phyloP scores from a whole-genome alignment of 2,797 vertebrate genomes.

The Serranus cabrilla region DNA sequence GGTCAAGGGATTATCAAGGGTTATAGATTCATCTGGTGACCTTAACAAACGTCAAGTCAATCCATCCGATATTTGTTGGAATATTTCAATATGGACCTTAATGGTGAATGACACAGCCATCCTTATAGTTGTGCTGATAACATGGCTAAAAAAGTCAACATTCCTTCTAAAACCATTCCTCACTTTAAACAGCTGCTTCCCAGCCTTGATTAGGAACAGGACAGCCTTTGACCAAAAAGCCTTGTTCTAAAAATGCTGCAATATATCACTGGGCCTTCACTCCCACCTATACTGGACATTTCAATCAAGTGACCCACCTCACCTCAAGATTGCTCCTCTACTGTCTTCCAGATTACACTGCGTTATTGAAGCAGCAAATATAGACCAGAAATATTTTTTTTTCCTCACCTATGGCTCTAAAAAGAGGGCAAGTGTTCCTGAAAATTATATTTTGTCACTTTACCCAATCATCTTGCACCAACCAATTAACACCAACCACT shows the following conservation, averaged over 20 bases:
- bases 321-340: neutral
- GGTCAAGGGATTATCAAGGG: too few relatives aligned
- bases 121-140: neutral
- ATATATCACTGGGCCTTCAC: neutral
- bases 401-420: neutral
- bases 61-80: neutral
- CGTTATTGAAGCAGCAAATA: neutral
- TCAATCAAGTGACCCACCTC: conserved; percentile 15
- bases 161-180: neutral
- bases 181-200: neutral
- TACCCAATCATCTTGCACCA: neutral
- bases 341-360: conserved; percentile 2
- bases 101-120: neutral
- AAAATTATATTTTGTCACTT: neutral
- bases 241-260: neutral
- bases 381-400: neutral
- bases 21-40: too few relatives aligned
- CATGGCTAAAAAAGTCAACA: neutral
- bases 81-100: neutral
- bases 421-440: neutral
- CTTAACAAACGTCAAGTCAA: neutral
- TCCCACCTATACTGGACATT: conserved; percentile 1
- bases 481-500: neutral
- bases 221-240: conserved; percentile 11
- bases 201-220: too few relatives aligned